Base-by-base conservation (phyloP, 2,888 invertebrate species). In the Adineta ricciae region DNA sequence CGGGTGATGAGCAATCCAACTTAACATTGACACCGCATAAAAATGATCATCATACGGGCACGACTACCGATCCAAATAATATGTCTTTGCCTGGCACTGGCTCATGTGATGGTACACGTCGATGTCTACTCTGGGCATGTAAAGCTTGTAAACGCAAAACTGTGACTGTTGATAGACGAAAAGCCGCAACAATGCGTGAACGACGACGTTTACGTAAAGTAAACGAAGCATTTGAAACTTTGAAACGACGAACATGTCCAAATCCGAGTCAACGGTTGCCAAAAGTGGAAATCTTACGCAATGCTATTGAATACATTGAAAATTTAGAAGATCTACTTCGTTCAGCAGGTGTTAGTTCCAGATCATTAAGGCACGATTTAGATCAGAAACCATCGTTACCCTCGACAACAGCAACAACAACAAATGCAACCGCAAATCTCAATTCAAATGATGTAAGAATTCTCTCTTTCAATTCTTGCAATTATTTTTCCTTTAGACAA, bases 261-360 rank as follows among this genome's bases (percentile, higher is more conserved):
- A 96, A 96, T 91, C 97, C 97, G 1, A 96, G 95, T 89, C 98
- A 98, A 88, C 92, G 98, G 85, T 92, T 99, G 88, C 97, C 98
- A 2, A 99, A 99, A 92, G 94, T 99, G 87, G 98, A 99, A 91
- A 98, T 99, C 87, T 92, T 99, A 56, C 92, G 97, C 86, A 96
- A 96, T 88, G 98, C 98, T 72, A 99, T 99, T 89, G 97, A 97
- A 88, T 97, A 98, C 90, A 98, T 98, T 87, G 97, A 97, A 87
- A 91, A 90, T 86, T 88, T 92, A 87, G 92, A 92, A 87, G 90
- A 90, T 52, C 88, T 92, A 88, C 88, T 92, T 83, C 90, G 90
- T 16, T 78, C 86, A 89, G 89, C 8, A 89, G 87, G 84, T 86
- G 89, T 52, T 38, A 83, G 46, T 41, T 83, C 49, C 32, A n/a